These are phyloP conservation scores for Idaea biselata DNA, from an alignment of 2,888 invertebrate species.

Conservation along the genomic window DNA sequence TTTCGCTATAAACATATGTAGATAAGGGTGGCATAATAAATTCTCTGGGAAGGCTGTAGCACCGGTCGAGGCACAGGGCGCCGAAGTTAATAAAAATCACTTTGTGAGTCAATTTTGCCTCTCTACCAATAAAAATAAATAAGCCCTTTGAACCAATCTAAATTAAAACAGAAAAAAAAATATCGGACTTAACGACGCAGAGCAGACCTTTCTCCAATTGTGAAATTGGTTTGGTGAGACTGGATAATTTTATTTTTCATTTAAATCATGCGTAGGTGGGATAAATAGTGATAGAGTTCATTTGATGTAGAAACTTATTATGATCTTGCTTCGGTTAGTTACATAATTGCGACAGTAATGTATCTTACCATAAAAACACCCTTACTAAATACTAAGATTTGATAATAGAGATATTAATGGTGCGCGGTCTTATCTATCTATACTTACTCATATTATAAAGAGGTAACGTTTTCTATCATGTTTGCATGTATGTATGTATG, in stretches of 20 bases:
- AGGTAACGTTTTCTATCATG: too few species aligned
- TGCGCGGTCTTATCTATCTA: too few species aligned
- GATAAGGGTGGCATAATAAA: constrained; percentile 67
- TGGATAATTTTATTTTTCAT: background rate
- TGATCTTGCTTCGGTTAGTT: background rate
- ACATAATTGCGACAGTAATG: background rate
- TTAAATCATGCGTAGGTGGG: background rate
- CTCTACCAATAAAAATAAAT: constrained; percentile 22
- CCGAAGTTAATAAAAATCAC: constrained; percentile 60
- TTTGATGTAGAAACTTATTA: background rate
- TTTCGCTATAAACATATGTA: constrained; percentile 72
- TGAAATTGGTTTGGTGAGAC: background rate
- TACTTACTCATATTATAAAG: too few species aligned
- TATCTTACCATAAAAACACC: background rate
- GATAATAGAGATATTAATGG: too few species aligned
- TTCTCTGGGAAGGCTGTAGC: constrained; percentile 47
- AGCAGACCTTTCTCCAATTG: background rate
- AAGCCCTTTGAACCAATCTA: constrained; percentile 22
- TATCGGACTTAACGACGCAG: constrained; percentile 1
- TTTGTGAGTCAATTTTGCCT: constrained; percentile 54
- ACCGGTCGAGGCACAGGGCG: constrained; percentile 38
- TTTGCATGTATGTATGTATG: too few species aligned
- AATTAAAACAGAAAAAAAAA: constrained; percentile 3
- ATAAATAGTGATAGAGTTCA: background rate
- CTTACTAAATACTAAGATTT: too few species aligned